phyloP scores from a whole-genome alignment of 2,797 vertebrate genomes.

The Myioborus melanocephalus region DNA sequence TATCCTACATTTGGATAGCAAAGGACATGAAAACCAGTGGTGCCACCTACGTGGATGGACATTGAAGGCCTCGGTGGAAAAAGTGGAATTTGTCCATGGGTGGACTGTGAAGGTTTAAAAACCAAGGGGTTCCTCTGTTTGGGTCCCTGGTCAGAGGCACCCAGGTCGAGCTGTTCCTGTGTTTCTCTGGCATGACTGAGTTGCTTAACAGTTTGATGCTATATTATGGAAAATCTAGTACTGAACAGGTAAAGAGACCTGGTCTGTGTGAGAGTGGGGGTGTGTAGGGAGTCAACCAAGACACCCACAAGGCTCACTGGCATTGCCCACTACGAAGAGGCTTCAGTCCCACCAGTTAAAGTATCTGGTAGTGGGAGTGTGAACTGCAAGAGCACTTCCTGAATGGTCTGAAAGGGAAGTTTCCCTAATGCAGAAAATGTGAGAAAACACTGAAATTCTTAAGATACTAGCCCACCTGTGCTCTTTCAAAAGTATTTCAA shows the following conservation, averaged over 20 bases:
- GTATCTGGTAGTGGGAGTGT: neutral
- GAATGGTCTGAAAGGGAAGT: neutral
- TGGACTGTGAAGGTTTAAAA: neutral
- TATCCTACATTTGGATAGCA: neutral
- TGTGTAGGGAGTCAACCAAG: neutral
- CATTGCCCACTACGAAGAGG: neutral
- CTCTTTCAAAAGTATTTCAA: neutral
- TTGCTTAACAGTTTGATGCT: neutral
- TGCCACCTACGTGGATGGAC: neutral
- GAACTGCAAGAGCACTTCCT: neutral
- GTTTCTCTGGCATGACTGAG: neutral
- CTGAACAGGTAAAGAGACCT: neutral
- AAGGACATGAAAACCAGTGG: neutral
- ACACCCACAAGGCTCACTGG: neutral
- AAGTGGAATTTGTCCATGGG: neutral
- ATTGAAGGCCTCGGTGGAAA: neutral
- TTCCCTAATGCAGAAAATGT: neutral
- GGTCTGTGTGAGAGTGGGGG: neutral
- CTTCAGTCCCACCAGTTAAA: neutral
- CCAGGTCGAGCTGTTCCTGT: accelerated
- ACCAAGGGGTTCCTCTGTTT: neutral
- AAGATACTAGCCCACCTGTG: neutral
- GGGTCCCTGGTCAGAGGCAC: neutral
- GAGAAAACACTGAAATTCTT: neutral
- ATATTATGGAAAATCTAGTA: neutral